Evolutionary conservation across 2,888 invertebrate genomes (phyloP).

Genomic region (Neoitamus cyanurus): DNA sequence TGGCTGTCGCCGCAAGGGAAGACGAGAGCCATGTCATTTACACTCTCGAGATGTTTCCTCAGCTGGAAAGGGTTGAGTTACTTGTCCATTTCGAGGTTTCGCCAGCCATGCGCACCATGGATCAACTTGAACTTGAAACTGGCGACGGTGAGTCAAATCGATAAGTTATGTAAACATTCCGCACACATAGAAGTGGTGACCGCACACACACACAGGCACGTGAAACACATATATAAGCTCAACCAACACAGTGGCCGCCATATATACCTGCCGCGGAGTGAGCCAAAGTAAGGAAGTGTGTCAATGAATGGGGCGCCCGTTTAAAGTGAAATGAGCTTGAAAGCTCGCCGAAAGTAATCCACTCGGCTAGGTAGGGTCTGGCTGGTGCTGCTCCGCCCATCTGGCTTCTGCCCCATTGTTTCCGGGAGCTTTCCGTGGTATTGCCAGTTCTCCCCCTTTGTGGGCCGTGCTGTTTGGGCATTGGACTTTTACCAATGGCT

Average conservation of each 20-base stretch:
- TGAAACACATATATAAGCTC: background rate
- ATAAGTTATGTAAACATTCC: constrained; percentile 46
- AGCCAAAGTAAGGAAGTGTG: constrained; percentile 27
- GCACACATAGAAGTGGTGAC: background rate
- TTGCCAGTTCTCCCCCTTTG: background rate
- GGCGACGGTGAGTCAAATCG: constrained; percentile 53
- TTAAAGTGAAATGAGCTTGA: constrained; percentile 15
- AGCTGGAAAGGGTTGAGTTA: constrained; percentile 40
- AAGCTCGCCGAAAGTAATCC: constrained; percentile 9
- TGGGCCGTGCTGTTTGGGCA: background rate
- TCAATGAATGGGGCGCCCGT: constrained; percentile 18
- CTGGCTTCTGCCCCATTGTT: background rate
- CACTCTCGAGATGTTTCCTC: constrained; percentile 1
- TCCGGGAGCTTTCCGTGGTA: background rate
- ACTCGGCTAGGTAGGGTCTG: background rate
- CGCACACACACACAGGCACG: background rate
- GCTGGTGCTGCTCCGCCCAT: constrained; percentile 1
- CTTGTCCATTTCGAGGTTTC: constrained; percentile 6
- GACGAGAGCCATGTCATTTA: background rate
- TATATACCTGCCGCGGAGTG: background rate
- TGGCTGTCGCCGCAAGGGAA: background rate
- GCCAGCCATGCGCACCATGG: constrained; percentile 60
- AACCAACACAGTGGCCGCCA: background rate
- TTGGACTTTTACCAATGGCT: background rate
- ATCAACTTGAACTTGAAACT: constrained; percentile 66